Evolutionary conservation across 2,797 vertebrate species (phyloP).

Genomic region (Acipenser transmontanus): DNA sequence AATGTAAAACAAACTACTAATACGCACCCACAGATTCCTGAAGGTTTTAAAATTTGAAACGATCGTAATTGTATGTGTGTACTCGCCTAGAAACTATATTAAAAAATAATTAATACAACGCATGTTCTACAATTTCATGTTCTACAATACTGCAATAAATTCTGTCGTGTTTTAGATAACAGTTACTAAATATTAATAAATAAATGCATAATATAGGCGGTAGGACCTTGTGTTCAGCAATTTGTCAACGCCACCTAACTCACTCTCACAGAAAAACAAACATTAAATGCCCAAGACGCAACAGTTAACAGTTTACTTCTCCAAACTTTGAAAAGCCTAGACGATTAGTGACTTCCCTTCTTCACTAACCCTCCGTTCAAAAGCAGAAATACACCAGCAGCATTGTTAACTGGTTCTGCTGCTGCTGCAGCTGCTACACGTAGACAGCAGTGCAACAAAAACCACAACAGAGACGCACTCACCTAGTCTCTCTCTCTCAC

Average conservation of each 20-base stretch:
- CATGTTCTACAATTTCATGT: too few species aligned
- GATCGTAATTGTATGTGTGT: too few species aligned
- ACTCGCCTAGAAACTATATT: too few species aligned
- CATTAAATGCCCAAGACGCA: not conserved
- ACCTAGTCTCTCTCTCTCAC: not conserved
- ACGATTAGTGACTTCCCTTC: not conserved
- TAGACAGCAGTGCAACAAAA: constrained; percentile 14
- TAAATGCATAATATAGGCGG: too few species aligned
- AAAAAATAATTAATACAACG: too few species aligned
- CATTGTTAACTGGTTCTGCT: not conserved
- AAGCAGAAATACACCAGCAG: not conserved
- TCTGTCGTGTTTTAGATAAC: too few species aligned
- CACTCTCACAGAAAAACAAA: too few species aligned
- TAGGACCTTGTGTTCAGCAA: too few species aligned
- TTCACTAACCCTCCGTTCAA: not conserved
- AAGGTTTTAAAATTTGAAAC: too few species aligned
- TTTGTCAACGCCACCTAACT: too few species aligned
- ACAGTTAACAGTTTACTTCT: not conserved
- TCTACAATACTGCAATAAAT: too few species aligned
- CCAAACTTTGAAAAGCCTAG: not conserved
- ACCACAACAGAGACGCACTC: constrained; percentile 22
- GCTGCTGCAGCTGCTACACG: not conserved
- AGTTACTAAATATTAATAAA: too few species aligned
- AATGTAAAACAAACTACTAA: constrained; percentile 12
- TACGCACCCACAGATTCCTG: constrained; percentile 1